Conservation (phyloP, 1,140 invertebrate genomes). For the Coboldia fuscipes region DNA sequence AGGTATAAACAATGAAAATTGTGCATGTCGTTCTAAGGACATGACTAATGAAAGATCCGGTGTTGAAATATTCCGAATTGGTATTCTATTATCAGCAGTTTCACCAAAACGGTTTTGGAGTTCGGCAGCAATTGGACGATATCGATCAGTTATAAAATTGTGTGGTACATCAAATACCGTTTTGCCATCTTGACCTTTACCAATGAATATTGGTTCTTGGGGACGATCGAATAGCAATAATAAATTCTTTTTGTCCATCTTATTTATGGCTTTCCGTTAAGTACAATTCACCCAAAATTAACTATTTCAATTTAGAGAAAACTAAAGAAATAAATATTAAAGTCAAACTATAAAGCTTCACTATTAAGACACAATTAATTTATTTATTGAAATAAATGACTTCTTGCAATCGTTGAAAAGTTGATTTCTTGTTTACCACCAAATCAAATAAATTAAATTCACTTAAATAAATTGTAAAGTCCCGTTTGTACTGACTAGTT, state of each 20-base stretch:
- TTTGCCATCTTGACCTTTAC: constrained; percentile 33
- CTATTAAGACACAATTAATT: no score
- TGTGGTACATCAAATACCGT: constrained; percentile 38
- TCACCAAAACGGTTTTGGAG: constrained; percentile 30
- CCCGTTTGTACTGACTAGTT: no score
- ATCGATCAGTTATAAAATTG: constrained; percentile 36
- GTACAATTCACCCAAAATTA: no score
- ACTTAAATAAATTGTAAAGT: no score
- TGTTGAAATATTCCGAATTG: constrained; percentile 36
- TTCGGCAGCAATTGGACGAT: constrained; percentile 25
- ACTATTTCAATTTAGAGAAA: no score
- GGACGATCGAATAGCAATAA: constrained; percentile 51
- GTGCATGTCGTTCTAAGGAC: constrained; percentile 36
- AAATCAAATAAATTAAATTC: no score
- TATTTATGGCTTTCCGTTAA: neutral
- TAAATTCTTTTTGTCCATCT: constrained; percentile 22
- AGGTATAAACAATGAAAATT: constrained; percentile 56
- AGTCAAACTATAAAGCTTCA: no score
- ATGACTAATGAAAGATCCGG: constrained; percentile 43
- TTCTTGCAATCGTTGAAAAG: no score
- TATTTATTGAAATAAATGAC: no score
- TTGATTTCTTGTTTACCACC: no score
- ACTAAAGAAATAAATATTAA: no score
- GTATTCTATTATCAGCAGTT: constrained; percentile 27
- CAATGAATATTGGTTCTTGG: constrained; percentile 47